Evolutionary conservation across 53 echinoderm and acorn worm genomes (phyloP).

Genomic region (Arbacia lixula): DNA sequence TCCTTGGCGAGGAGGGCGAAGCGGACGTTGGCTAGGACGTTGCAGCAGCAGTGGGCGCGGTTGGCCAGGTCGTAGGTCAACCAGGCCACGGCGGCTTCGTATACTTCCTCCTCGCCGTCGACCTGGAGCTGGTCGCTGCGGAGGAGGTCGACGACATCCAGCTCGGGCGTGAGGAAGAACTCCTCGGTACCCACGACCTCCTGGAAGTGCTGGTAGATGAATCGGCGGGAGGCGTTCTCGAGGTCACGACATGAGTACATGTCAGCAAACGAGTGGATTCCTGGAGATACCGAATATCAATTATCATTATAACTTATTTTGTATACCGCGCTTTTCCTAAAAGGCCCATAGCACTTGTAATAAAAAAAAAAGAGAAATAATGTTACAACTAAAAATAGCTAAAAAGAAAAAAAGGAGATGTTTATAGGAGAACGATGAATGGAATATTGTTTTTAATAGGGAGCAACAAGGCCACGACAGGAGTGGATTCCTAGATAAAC

Average conservation of each 20-base stretch:
- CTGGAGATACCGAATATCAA: conserved; percentile 30
- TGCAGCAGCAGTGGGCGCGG: conserved; percentile 87
- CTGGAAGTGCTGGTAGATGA: conserved; percentile 99
- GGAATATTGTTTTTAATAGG: too few species aligned
- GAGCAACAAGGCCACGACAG: too few species aligned
- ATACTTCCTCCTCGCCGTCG: conserved; percentile 90
- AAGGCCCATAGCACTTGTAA: too few species aligned
- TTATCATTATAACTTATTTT: too few species aligned
- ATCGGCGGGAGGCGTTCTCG: conserved; percentile 86
- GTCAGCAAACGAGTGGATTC: conserved; percentile 99
- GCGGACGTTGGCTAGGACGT: conserved; percentile 83
- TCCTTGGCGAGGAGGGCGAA: conserved; percentile 93
- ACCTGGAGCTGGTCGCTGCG: conserved; percentile 96
- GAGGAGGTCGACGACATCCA: conserved; percentile 86
- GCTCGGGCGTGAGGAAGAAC: conserved; percentile 94
- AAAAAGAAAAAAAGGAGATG: too few species aligned
- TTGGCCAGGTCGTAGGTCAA: conserved; percentile 86
- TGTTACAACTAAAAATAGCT: too few species aligned
- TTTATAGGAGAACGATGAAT: too few species aligned
- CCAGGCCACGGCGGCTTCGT: conserved; percentile 95
- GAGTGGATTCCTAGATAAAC: too few species aligned
- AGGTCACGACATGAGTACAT: conserved; percentile 98
- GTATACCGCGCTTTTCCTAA: too few species aligned
- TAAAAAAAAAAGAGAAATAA: too few species aligned
- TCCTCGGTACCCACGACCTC: conserved; percentile 94